These are phyloP conservation scores for Reinhardtius hippoglossoides DNA, from an alignment of 2,113 vertebrate genomes.

Conservation along the genomic window DNA sequence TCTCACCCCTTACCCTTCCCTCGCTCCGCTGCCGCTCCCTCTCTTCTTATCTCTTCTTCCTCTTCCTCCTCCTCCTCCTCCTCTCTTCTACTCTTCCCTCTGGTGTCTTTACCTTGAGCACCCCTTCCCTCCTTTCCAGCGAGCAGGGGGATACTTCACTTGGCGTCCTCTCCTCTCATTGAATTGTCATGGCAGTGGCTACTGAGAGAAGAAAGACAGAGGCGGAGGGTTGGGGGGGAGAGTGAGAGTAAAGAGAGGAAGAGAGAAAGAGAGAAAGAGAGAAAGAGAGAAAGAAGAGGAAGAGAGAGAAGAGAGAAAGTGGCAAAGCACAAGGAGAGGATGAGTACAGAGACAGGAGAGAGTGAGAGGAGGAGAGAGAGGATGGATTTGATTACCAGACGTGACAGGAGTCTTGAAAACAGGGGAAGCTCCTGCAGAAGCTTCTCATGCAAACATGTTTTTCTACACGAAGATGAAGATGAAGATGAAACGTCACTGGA, in stretches of 20 bases:
- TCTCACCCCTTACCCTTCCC: constrained; percentile 32
- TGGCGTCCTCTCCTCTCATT: constrained; percentile 69
- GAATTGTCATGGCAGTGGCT: constrained; percentile 71
- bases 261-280: constrained; percentile 9
- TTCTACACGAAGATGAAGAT: background rate
- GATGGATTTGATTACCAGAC: constrained; percentile 34
- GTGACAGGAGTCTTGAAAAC: constrained; percentile 53
- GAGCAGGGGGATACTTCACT: constrained; percentile 62
- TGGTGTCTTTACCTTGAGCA: constrained; percentile 37
- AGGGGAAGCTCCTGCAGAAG: background rate
- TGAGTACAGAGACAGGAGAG: constrained; percentile 29
- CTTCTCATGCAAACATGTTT: constrained; percentile 6
- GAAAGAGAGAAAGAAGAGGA: constrained; percentile 37
- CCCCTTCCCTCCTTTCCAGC: constrained; percentile 38
- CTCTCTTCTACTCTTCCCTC: constrained; percentile 12
- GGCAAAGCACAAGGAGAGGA: background rate
- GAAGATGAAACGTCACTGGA: background rate
- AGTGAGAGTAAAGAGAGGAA: constrained; percentile 21
- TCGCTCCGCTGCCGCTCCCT: constrained; percentile 30
- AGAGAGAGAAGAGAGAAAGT: background rate
- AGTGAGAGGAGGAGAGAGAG: constrained; percentile 1
- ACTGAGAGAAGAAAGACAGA: constrained; percentile 58
- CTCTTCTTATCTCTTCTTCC: constrained; percentile 20
- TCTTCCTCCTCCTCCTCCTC: constrained; percentile 7
- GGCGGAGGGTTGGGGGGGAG: constrained; percentile 9